Evolutionary conservation across 2,888 invertebrate genomes (phyloP).

Genomic region (Tachina lurida): DNA sequence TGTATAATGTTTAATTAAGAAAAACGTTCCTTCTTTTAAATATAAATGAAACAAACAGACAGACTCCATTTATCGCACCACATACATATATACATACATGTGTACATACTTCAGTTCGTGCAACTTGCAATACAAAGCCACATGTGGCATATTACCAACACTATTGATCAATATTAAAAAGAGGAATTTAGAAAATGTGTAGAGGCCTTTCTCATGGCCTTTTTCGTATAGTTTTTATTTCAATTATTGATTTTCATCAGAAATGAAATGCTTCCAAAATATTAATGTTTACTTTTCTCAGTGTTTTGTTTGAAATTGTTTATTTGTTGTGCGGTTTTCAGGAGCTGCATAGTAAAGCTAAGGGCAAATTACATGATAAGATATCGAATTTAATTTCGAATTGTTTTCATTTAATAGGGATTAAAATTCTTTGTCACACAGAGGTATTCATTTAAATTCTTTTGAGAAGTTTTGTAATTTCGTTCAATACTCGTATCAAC

Average conservation of each 20-base stretch:
- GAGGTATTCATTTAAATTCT: too few species aligned
- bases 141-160: slow-evolving; percentile 18
- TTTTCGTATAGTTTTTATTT: not conserved
- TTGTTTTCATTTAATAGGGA: too few species aligned
- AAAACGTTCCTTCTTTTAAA: not conserved
- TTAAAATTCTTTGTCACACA: too few species aligned
- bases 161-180: not conserved
- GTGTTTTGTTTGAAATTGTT: too few species aligned
- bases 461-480: too few species aligned
- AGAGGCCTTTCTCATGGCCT: not conserved
- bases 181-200: not conserved
- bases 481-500: too few species aligned
- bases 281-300: too few species aligned
- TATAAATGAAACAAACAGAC: not conserved
- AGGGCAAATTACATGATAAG: too few species aligned
- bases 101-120: not conserved
- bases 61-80: not conserved
- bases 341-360: too few species aligned
- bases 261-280: too few species aligned
- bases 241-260: not conserved
- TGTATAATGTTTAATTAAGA: not conserved
- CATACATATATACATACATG: not conserved
- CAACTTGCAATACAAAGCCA: slow-evolving; percentile 36
- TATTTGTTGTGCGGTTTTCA: too few species aligned
- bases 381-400: too few species aligned